Evolutionary conservation across 1,140 invertebrate species (phyloP), one percentile per base, ranked within the genome.

Genomic region (Aricia agestis): DNA sequence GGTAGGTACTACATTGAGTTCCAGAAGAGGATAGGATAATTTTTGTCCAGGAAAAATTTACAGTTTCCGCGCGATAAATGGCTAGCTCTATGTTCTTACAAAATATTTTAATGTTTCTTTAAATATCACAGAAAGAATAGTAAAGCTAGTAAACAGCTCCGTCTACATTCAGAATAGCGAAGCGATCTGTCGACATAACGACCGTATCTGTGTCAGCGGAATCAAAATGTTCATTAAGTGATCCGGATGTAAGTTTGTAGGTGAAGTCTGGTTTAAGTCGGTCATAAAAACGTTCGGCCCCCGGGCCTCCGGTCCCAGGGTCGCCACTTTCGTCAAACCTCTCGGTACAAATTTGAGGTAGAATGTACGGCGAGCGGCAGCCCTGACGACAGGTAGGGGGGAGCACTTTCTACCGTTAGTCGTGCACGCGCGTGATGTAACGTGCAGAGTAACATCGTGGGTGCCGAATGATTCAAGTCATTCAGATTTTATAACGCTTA

Each of bases 181-280:
- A n/a, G n/a, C 19, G 9, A 52, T 52, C 59, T 19, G 18, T 19
- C 58, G 58, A 19, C 19, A 15, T 52, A 6, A 25, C 59, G 17
- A 19, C 59, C 18, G 18, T 18, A 63, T 52, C 18, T 63, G 59
- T 63, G 59, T 25, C 59, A 63, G 59, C 59, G 18, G 59, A 63
- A 63, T 63, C 19, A 63, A 25, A 63, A 63, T 63, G 59, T 63
- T 63, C 59, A 63, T 63, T 63, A 63, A 63, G 18, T 19, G 18
- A 63, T 19, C 59, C 59, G 59, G 59, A 63, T 63, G 59, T 19
- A 63, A 18, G 59, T 63, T 63, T 63, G 59, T 63, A 25, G 59
- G 59, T 63, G 59, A 63, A 25, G 59, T 63, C 59, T 59, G 17
- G 17, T 19, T 18, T 59, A 59, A 59, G 58, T 59, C 58, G 58